Percentiles rank a stretch among this genome's conserved stretches.
Conservation (phyloP, 2,888 invertebrate species). For the Thereva nobilitata region DNA sequence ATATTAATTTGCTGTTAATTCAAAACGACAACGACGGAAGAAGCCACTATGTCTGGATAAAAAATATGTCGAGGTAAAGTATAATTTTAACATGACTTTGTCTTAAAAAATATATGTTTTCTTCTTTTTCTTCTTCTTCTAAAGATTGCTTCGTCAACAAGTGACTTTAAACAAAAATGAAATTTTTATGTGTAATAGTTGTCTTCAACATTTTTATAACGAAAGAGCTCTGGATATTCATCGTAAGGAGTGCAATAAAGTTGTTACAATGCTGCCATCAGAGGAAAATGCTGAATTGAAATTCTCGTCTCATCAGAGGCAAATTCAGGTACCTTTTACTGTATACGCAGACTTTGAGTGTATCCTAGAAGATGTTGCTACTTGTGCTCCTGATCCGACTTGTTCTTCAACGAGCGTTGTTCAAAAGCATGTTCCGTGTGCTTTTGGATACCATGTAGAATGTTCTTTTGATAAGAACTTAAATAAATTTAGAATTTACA, state of each 20-base stretch:
- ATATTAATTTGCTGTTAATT: slow-evolving; percentile 12
- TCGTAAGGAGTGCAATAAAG: background rate
- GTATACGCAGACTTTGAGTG: slow-evolving; percentile 1
- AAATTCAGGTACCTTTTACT: background rate
- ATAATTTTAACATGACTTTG: background rate
- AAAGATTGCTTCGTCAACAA: background rate
- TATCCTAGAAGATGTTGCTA: slow-evolving; percentile 3
- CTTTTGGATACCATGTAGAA: slow-evolving; percentile 1
- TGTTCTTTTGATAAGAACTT: too few relatives aligned
- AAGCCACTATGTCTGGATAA: slow-evolving; percentile 14
- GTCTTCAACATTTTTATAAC: slow-evolving; percentile 2
- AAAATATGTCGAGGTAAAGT: slow-evolving; percentile 3
- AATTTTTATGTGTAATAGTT: background rate
- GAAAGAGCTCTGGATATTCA: background rate
- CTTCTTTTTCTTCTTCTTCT: background rate
- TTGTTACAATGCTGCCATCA: slow-evolving; percentile 1
- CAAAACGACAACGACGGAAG: background rate
- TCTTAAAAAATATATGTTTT: background rate
- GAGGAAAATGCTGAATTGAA: background rate
- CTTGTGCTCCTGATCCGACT: slow-evolving; percentile 11
- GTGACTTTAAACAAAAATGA: background rate
- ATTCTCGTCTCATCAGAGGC: background rate
- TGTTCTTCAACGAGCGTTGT: slow-evolving; percentile 26
- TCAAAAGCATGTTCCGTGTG: slow-evolving; percentile 34
- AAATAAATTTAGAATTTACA: too few relatives aligned